Percentiles rank a stretch among this genome's conserved stretches.
Evolutionary conservation across 2,797 vertebrate genomes (phyloP).

Genomic region (Crypturellus tataupa): DNA sequence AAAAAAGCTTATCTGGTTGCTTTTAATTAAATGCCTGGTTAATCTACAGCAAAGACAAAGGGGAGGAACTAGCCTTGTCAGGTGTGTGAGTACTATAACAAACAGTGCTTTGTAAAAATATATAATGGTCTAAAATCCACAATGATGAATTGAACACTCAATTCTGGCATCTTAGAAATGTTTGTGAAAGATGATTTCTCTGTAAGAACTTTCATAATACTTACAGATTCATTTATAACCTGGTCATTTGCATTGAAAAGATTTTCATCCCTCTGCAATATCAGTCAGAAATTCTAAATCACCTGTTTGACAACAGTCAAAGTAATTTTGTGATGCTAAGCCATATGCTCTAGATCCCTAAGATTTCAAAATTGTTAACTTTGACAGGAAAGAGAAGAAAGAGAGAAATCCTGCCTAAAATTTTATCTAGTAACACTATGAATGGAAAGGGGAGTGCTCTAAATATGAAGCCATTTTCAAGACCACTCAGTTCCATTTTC

Average conservation of each 20-base stretch:
- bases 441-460: background rate
- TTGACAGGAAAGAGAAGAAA: background rate
- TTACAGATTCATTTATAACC: background rate
- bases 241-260: background rate
- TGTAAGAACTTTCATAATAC: background rate
- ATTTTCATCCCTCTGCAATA: background rate
- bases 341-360: background rate
- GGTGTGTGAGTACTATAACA: background rate
- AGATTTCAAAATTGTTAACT: background rate
- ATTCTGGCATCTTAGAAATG: background rate
- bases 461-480: background rate
- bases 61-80: background rate
- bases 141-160: background rate
- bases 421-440: fast-evolving
- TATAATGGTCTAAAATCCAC: background rate
- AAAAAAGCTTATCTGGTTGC: background rate
- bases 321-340: background rate
- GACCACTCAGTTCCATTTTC: background rate
- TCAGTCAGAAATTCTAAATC: background rate
- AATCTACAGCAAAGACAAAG: background rate
- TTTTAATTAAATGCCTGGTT: background rate
- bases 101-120: background rate
- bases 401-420: background rate
- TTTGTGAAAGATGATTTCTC: background rate
- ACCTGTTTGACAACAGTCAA: background rate